Evolutionary conservation across 2,113 vertebrate genomes (phyloP).

Genomic region (Sinocyclocheilus rhinocerous): DNA sequence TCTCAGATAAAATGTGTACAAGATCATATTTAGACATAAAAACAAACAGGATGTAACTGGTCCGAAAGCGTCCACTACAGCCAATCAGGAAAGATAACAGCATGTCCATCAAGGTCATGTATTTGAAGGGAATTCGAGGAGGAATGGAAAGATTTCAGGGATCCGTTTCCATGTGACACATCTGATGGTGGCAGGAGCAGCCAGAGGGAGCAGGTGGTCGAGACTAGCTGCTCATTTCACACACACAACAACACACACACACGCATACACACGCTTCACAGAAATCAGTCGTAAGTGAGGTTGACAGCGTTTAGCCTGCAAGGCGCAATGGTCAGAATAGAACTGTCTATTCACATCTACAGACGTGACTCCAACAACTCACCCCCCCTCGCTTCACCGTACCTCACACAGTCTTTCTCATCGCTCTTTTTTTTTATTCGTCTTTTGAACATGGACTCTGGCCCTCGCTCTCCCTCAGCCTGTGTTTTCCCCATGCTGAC

Average conservation of each 20-base stretch:
- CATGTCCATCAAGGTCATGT: conserved; percentile 7
- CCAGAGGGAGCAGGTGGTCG: conserved; percentile 51
- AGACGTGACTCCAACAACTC: conserved; percentile 69
- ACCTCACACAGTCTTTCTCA: neutral
- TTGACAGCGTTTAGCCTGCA: conserved; percentile 76
- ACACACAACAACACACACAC: conserved; percentile 27
- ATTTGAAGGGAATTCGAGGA: conserved; percentile 23
- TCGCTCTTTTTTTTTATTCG: conserved; percentile 9
- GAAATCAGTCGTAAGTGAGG: conserved; percentile 79
- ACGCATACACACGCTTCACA: conserved; percentile 66
- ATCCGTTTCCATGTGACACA: conserved; percentile 70
- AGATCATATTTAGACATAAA: neutral
- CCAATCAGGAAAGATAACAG: conserved; percentile 22
- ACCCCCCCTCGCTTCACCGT: conserved; percentile 7
- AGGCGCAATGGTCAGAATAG: conserved; percentile 72
- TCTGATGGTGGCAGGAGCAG: conserved; percentile 44
- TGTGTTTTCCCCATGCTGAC: conserved; percentile 47
- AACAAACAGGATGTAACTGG: neutral
- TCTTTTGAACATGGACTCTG: neutral
- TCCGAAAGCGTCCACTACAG: neutral
- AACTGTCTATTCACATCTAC: conserved; percentile 81
- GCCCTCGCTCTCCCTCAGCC: conserved; percentile 61
- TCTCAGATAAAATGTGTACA: neutral
- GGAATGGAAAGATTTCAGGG: conserved; percentile 45
- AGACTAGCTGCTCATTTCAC: conserved; percentile 43